These are phyloP conservation scores for Cairina moschata DNA, from an alignment of 2,113 vertebrate genomes.

Conservation along the genomic window DNA sequence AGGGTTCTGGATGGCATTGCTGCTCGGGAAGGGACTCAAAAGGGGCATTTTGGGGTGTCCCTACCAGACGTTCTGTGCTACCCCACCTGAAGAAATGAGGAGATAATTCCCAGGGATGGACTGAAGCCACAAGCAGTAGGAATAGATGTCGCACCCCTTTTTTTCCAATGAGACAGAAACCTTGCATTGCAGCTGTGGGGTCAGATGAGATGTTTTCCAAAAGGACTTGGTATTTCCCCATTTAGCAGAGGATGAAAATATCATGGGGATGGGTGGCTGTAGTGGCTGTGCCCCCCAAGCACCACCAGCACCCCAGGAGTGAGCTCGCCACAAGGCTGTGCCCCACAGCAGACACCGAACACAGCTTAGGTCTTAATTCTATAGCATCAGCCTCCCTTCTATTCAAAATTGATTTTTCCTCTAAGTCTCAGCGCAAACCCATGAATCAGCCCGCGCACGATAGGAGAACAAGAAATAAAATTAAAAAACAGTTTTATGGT, in stretches of 20 bases:
- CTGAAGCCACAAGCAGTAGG: rapidly evolving
- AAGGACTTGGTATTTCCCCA: neutral
- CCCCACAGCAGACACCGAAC: neutral
- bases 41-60: neutral
- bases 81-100: rapidly evolving
- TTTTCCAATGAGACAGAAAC: neutral
- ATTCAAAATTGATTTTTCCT: constrained; percentile 17
- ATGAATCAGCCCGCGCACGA: neutral
- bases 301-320: neutral
- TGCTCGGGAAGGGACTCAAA: neutral
- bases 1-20: neutral
- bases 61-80: rapidly evolving
- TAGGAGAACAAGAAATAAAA: constrained; percentile 5
- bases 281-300: rapidly evolving
- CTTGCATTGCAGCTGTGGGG: neutral
- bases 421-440: neutral
- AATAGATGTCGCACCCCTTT: neutral
- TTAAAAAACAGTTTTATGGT: neutral
- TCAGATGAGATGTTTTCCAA: neutral
- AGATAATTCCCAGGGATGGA: neutral
- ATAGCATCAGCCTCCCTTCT: neutral
- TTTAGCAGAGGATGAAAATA: rapidly evolving
- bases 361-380: constrained; percentile 26
- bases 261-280: rapidly evolving
- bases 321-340: rapidly evolving